Evolutionary conservation across 1,140 invertebrate species (phyloP), one percentile per base, ranked within the genome.

Genomic region (Pissodes strobi): DNA sequence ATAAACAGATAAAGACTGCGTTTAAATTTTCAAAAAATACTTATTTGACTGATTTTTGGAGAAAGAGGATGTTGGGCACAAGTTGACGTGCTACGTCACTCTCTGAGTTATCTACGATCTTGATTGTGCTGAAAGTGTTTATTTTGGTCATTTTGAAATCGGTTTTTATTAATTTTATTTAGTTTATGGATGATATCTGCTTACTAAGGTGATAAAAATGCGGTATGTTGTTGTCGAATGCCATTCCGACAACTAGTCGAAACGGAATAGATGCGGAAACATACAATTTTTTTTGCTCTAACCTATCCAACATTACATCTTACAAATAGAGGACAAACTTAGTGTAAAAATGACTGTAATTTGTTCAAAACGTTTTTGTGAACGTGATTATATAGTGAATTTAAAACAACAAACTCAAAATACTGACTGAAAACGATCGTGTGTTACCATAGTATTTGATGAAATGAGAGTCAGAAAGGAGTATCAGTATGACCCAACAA

Each of bases 221-320:
- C 51, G 62, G n/a, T 64, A 52, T 64, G 51, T 52, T 1, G 53
- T 64, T 57, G 22, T 34, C 27, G 62, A 52, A 2, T 64, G 53
- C 12, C 15, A 45, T 58, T 64, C 62, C 0, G 53, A 64, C 27
- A 64, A 64, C 21, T 39, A 64, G 23, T 45, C 62, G 3, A 58
- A 64, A 58, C n/a, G 13, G 23, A 63, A 46, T 38, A 17, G 5
- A 17, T 23, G 37, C 37, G 6, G 6, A 34, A n/a, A 34, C n/a
- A n/a, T 34, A 17, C 39, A 49, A 15, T 64, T 64, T 58, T 46
- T 2, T 64, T 2, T 63, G 57, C 19, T 46, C 60, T 2, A 63
- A 62, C 25, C 19, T 55, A 5, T 0, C 17, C 9, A 41, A 37
- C 22, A 18, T 64, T 17, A 9, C 9, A 4, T 17, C 45, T 9